These are phyloP conservation scores for Ispidina picta DNA, from an alignment of 2,797 vertebrate species.

Conservation along the genomic window DNA sequence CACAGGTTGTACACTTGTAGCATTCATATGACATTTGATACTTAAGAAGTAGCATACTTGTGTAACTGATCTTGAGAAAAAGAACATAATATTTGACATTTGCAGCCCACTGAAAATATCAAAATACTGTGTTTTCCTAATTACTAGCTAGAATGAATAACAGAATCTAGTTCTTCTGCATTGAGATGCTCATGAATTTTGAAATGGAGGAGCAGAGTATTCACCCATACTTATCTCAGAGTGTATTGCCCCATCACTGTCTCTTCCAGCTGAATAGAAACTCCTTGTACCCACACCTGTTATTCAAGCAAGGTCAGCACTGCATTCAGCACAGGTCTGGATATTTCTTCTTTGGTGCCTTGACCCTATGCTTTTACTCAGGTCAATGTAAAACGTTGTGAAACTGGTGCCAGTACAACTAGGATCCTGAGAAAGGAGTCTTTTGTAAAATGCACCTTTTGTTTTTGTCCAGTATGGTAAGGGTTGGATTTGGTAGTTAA, in stretches of 20 bases:
- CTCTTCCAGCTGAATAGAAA: not conserved
- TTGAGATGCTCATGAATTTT: not conserved
- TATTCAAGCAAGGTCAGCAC: not conserved
- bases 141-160: not conserved
- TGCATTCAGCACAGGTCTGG: not conserved
- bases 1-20: not conserved
- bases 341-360: not conserved
- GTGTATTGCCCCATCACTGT: not conserved
- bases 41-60: not conserved
- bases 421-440: rapidly evolving
- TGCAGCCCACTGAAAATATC: not conserved
- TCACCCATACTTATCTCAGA: not conserved
- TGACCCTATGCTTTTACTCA: not conserved
- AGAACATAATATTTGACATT: not conserved
- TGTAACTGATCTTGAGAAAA: not conserved
- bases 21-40: not conserved
- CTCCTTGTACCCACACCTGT: not conserved
- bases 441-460: not conserved
- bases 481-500: not conserved
- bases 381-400: not conserved
- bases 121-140: not conserved
- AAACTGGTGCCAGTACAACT: not conserved
- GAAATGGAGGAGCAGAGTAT: not conserved
- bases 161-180: not conserved
- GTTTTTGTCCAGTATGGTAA: not conserved